Base-by-base conservation (phyloP, 2,797 vertebrate species). In the Urocyon cinereoargenteus region DNA sequence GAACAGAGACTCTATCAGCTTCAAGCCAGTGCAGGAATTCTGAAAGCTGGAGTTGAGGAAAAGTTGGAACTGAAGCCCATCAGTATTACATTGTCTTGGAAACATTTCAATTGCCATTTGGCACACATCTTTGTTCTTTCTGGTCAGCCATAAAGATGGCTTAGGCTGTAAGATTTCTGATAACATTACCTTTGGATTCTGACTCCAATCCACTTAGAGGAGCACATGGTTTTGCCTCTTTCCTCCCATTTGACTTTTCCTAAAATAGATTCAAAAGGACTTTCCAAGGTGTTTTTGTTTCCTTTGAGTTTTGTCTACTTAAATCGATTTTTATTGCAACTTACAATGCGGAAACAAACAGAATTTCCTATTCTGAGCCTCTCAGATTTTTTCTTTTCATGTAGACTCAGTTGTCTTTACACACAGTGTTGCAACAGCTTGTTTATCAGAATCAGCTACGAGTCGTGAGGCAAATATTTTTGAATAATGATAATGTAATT, bases 291-390 rank as follows among this genome's bases (percentile, higher is more conserved):
- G 28, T 84, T 87, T 87, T 95, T 87, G 19, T 40, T 86, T 89
- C 82, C 61, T 94, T 77, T 91, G n/a, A 68, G 13, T 73, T 96
- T 96, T 82, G 68, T 87, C 64, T 73, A 18, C 22, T 87, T 79
- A 91, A 68, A 75, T 92, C 15, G 10, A 59, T 82, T 94, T 92
- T 53, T n/a, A 82, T 19, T 86, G 16, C 70, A 86, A 79, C n/a
- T 93, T 81, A 87, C 11, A 86, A 77, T 28, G 10, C 53, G 28
- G 24, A 96, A 91, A 88, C 18, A 40, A 86, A 81, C 31, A 95
- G 66, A 88, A 90, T 84, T 66, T 81, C 22, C n/a, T 86, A 59
- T 82, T 91, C 86, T 34, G 61, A 96, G 34, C 2, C 18, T 73
- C 28, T 95, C 2, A 11, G 11, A 21, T 45, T 75, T 87, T 89